Base-by-base conservation (phyloP, 2,888 invertebrate species). In the Eubasilissa splendida region DNA sequence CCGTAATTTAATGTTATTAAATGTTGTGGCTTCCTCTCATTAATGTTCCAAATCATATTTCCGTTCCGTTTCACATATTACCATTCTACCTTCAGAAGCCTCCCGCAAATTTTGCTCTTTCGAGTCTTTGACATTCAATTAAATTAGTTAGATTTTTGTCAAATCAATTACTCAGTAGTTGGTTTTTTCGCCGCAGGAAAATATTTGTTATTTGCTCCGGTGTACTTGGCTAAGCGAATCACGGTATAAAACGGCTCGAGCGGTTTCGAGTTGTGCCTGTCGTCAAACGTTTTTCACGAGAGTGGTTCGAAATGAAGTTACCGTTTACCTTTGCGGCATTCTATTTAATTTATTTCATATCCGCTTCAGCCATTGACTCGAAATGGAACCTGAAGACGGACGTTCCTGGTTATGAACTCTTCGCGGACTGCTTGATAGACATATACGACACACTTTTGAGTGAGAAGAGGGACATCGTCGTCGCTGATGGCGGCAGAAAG, bases 381-480 rank as follows among this genome's bases (percentile, higher is more conserved):
- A 68, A 50, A 50, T 52, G 68, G 68, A 68, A 52, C 52, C 11
- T 68, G 50, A 50, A 52, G 3, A 2, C 11, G 7, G 50, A 66
- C 4, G 42, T 50, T 7, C 7, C 5, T 10, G 68, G 50, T n/a
- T 68, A n/a, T 9, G 52, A 68, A 52, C 12, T 68, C n/a, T 68
- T 68, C 22, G 2, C 68, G 9, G 42, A 42, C 4, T 50, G 68
- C n/a, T n/a, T 68, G 14, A 68, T 52, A 3, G 14, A 68, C 14
- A 52, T 68, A 12, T 68, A n/a, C 50, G 68, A 68, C 50, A 2
- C 50, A 68, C 68, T 68, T 63, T 53, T 76, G 22, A 63, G 2
- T 33, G n/a, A 76, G 5, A 53, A 31, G 54, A 76, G 54, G 12
- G 53, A 54, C 31, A 4, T 76, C 56, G 50, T 63, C 10, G 53